Percentiles rank a stretch among this genome's conserved stretches.
Conservation (phyloP, 2,888 invertebrate species). For the Dryomyza anilis region DNA sequence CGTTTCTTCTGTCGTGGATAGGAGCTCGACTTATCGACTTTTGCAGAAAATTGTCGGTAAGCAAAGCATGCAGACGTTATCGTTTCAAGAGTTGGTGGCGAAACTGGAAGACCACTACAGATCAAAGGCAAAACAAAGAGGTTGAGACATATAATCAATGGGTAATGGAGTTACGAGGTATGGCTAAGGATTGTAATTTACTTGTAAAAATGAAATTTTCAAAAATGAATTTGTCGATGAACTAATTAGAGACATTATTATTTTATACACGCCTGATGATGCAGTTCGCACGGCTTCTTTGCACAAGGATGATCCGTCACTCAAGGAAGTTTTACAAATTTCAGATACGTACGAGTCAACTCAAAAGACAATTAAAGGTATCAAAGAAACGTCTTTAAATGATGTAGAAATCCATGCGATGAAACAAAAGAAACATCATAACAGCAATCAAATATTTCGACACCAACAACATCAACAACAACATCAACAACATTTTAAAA, state of each 20-base stretch:
- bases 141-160: conserved; percentile 8
- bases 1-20: no score
- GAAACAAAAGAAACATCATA: neutral
- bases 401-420: neutral
- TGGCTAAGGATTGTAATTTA: conserved; percentile 5
- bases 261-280: conserved; percentile 2
- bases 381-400: conserved; percentile 3
- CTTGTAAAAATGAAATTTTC: neutral
- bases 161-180: neutral
- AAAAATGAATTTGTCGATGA: neutral
- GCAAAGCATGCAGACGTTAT: no score
- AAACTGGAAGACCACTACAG: no score
- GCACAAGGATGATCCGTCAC: neutral
- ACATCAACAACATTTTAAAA: neutral
- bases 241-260: neutral
- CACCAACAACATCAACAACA: neutral
- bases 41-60: no score
- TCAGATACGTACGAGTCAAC: conserved; percentile 1
- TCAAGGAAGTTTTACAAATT: neutral
- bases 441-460: neutral
- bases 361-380: neutral
- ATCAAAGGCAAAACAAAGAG: no score
- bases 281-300: neutral
- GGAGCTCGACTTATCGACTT: no score
- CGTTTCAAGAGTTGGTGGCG: no score